Base-by-base conservation (phyloP, 2,888 invertebrate genomes). In the Cosmia trapezina region DNA sequence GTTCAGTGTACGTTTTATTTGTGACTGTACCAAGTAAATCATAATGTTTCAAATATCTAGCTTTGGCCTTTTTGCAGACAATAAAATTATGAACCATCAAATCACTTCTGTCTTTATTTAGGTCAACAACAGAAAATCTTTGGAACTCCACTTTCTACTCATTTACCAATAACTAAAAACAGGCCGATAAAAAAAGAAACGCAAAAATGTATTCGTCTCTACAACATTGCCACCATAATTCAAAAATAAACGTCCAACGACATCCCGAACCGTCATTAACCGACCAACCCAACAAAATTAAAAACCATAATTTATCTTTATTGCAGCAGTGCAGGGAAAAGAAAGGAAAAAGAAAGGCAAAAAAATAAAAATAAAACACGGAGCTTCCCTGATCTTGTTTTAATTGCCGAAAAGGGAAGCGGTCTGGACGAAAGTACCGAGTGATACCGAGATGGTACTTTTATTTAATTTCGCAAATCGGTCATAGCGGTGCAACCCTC, bases 221-320 rank as follows among this genome's bases (percentile, higher is more conserved):
- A 66, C 33, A 59, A 51, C 47, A 65, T 47, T 19, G 47, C 41
- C n/a, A 66, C 59, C 65, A 67, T 81, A 70, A 83, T 57, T 67
- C 53, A 72, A 76, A 81, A 70, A 81, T 69, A 81, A 81, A 76
- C 65, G n/a, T 33, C 56, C 66, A 54, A n/a, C 70, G 66, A 76
- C 69, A 64, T 37, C 57, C 76, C 65, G 7, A 71, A 61, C 76
- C 73, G 67, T 83, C 83, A 76, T 86, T 87, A 84, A 80, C 78
- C 86, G 76, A 88, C 83, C 84, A 81, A 84, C 76, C 83, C 80
- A 85, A 83, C 90, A 87, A 93, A 94, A 94, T 94, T 94, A 94
- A 94, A 94, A 94, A 92, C 91, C 92, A 94, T 94, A 93, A 94
- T 93, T 94, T 94, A 93, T 93, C 92, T 94, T 93, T 93, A 94